Base-by-base conservation (phyloP, 2,888 invertebrate genomes). In the Tupiocoris notatus region DNA sequence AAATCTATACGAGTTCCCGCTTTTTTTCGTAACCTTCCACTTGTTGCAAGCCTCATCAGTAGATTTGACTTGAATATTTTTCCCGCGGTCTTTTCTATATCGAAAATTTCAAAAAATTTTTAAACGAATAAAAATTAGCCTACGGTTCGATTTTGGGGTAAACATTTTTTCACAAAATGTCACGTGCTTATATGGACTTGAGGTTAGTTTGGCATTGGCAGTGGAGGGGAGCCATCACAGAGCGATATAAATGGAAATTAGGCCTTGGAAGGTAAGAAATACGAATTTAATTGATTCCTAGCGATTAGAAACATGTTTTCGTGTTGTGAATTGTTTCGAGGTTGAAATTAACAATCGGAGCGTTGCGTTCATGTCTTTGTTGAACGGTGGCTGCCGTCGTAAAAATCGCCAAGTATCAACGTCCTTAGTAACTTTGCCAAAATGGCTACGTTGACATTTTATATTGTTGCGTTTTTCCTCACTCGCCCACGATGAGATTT, bases 361-460 rank as follows among this genome's bases (percentile, higher is more conserved):
- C n/a, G n/a, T n/a, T n/a, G n/a, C n/a, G n/a, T n/a, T n/a, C n/a
- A n/a, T n/a, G n/a, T n/a, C n/a, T n/a, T n/a, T n/a, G n/a, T n/a
- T n/a, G n/a, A n/a, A n/a, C n/a, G n/a, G n/a, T n/a, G 20, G 56
- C 57, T 20, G 1, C 1, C 58, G 22, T 20, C 23, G 56, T 67
- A 76, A 76, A 73, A 71, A 65, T 78, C 65, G 76, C 78, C 76
- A 78, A 73, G 65, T 56, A 70, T 65, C 61, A 65, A 39, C 76
- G 77, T 77, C 77, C 76, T 73, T 77, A 74, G 77, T 74, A 78
- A 66, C 78, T 78, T 78, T 62, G 79, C 79, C 79, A 79, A 79
- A 79, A 79, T 79, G 79, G 79, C 79, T 79, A 79, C 79, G 78
- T 79, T 77, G 79, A 76, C 79, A 75, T 77, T 68, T 76, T 62